phyloP scores from a whole-genome alignment of 2,113 vertebrate genomes.

The Mus musculus region DNA sequence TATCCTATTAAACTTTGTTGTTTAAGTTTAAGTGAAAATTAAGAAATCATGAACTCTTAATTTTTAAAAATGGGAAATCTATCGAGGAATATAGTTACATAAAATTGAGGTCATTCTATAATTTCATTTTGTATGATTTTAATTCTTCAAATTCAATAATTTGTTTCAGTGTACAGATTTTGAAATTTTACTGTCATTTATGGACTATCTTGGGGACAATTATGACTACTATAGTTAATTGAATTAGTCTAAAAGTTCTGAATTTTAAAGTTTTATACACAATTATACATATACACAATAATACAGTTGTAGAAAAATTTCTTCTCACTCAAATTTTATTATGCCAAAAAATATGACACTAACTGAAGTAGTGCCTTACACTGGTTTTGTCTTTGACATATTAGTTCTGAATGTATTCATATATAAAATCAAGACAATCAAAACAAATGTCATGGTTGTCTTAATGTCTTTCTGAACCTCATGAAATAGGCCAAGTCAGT shows the following conservation, averaged over 20 bases:
- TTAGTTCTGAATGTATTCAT: not conserved
- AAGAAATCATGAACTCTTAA: not conserved
- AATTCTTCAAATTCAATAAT: not conserved
- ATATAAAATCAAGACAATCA: slow-evolving; percentile 20
- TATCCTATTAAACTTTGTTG: slow-evolving; percentile 15
- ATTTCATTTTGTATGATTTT: not conserved
- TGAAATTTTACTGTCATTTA: slow-evolving; percentile 35
- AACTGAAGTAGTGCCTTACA: not conserved
- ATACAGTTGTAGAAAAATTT: not conserved
- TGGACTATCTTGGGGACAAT: not conserved
- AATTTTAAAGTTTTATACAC: slow-evolving; percentile 17
- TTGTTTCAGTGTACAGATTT: not conserved
- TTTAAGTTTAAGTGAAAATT: slow-evolving; percentile 25
- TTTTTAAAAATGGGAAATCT: not conserved
- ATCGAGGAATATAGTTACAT: not conserved
- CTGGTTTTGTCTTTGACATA: not conserved
- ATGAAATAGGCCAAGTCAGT: not conserved
- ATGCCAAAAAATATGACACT: not conserved
- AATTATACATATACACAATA: not conserved
- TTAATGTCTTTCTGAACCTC: slow-evolving; percentile 30
- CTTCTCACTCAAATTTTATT: not conserved
- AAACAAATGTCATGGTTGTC: not conserved
- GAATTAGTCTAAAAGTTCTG: not conserved
- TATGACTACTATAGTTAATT: slow-evolving; percentile 3
- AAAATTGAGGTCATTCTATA: not conserved